Percentiles rank a stretch among this genome's conserved stretches.
Conservation (phyloP, 2,888 invertebrate species). For the Odontocerum albicorne region DNA sequence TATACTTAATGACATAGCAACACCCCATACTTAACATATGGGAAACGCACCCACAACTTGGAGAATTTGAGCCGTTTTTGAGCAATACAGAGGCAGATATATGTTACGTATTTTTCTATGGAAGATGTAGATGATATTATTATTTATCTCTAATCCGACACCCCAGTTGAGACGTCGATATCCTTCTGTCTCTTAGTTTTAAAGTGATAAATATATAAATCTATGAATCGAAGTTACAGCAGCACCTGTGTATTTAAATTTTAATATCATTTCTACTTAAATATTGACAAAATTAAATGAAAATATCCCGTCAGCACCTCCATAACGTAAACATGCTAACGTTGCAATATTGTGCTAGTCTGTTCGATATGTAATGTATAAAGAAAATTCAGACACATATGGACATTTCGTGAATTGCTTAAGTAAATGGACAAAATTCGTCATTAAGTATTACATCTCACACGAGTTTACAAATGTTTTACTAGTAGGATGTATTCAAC, state of each 20-base stretch:
- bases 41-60: background rate
- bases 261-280: constrained; percentile 10
- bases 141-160: constrained; percentile 27
- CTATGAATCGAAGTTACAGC: constrained; percentile 31
- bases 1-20: constrained; percentile 19
- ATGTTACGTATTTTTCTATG: constrained; percentile 35
- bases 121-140: constrained; percentile 35
- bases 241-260: constrained; percentile 30
- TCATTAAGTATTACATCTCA: no score
- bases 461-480: no score
- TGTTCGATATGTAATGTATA: background rate
- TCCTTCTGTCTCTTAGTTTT: constrained; percentile 31
- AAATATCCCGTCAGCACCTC: constrained; percentile 27
- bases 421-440: no score
- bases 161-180: constrained; percentile 29
- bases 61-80: constrained; percentile 33
- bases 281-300: constrained; percentile 26
- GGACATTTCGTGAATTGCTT: no score
- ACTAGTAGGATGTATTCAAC: no score
- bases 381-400: no score
- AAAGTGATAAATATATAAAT: constrained; percentile 34
- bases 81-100: constrained; percentile 33
- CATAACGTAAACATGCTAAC: background rate
- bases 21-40: constrained; percentile 8
- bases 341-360: background rate